A percentile compares a stretch with the other conserved stretches of the same genome.
These are phyloP conservation scores for Gymnoscopelus braueri DNA, from an alignment of 2,797 vertebrate species.

Conservation along the genomic window DNA sequence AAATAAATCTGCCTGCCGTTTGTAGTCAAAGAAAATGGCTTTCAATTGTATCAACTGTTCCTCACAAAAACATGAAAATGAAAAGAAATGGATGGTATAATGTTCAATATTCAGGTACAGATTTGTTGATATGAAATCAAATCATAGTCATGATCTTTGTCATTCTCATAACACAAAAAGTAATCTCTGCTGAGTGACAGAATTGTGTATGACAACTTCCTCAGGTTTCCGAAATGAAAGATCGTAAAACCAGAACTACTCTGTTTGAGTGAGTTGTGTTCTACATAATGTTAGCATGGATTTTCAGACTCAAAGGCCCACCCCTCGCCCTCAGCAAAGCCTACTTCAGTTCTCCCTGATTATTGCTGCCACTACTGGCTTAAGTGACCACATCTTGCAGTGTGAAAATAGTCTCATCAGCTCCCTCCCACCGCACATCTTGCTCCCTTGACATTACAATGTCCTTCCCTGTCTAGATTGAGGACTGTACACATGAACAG, in stretches of 20 bases:
- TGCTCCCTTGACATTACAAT: conserved; percentile 63
- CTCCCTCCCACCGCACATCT: conserved; percentile 29
- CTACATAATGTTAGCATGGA: conserved; percentile 45
- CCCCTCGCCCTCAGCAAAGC: conserved; percentile 33
- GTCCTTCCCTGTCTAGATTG: conserved; percentile 61
- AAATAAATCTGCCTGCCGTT: too few species aligned
- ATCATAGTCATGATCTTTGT: too few species aligned
- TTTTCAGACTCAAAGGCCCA: conserved; percentile 41
- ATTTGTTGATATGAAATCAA: too few species aligned
- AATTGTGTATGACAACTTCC: background rate
- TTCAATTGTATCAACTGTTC: too few species aligned
- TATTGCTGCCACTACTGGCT: conserved; percentile 26
- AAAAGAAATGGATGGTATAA: too few species aligned
- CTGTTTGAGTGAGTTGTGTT: conserved; percentile 30
- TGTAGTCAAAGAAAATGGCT: too few species aligned
- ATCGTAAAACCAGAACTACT: conserved; percentile 20
- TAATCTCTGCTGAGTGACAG: too few species aligned
- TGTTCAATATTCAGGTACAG: too few species aligned
- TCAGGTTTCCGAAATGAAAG: conserved; percentile 20
- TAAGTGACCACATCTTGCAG: conserved; percentile 10
- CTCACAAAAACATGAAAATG: too few species aligned
- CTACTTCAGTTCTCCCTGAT: conserved; percentile 30
- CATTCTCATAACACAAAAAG: too few species aligned
- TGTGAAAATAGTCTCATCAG: conserved; percentile 57
- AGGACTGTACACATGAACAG: conserved; percentile 65